phyloP scores from a whole-genome alignment of 2,113 vertebrate genomes.

The Sprattus sprattus region DNA sequence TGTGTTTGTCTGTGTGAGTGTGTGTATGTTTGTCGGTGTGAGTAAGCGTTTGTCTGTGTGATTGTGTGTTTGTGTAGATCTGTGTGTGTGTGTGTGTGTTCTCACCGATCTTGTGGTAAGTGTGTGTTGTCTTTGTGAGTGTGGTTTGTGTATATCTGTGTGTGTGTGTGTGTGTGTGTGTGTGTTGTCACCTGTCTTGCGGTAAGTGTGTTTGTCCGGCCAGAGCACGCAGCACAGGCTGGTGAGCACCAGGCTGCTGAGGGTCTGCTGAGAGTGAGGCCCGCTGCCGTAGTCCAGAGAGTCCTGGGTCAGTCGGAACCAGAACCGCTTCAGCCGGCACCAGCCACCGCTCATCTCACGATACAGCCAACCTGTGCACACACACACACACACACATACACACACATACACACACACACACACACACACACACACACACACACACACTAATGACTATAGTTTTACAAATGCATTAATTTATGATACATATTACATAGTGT shows the following conservation, averaged over 20 bases:
- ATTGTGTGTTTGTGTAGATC: background rate
- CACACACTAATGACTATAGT: background rate
- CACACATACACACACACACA: background rate
- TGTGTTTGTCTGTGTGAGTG: constrained; percentile 1
- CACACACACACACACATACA: constrained; percentile 7
- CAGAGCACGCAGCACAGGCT: constrained; percentile 93
- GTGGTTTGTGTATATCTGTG: background rate
- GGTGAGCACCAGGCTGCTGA: constrained; percentile 90
- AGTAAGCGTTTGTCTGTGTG: background rate
- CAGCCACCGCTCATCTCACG: constrained; percentile 84
- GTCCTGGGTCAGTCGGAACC: constrained; percentile 90
- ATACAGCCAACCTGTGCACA: constrained; percentile 85
- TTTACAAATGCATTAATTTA: no score
- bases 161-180: constrained; percentile 12
- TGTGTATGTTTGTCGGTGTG: background rate
- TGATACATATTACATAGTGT: no score
- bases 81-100: background rate
- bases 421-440: background rate
- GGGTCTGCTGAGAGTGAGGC: constrained; percentile 78
- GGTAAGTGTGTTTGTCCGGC: constrained; percentile 91
- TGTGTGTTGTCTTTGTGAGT: background rate
- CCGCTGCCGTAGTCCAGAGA: constrained; percentile 92
- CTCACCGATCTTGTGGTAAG: background rate
- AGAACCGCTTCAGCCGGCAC: constrained; percentile 87
- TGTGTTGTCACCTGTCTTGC: constrained; percentile 79